A percentile compares a stretch with the other conserved stretches of the same genome.
These are phyloP conservation scores for Epinephelus cyanopodus DNA, from an alignment of 2,113 vertebrate species.

Conservation along the genomic window DNA sequence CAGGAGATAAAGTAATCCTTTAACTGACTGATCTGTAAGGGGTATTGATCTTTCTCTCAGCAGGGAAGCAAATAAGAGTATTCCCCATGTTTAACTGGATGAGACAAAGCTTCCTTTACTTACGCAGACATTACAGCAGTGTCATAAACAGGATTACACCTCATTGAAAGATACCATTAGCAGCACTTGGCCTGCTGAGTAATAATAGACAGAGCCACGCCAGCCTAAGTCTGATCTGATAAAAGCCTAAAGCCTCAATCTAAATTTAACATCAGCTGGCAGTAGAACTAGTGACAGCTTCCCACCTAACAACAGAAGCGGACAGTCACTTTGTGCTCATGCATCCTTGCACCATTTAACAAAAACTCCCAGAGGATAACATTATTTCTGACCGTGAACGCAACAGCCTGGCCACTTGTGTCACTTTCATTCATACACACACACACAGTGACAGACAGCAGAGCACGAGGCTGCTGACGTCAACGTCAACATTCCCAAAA, in stretches of 20 bases:
- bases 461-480: conserved; percentile 49
- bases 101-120: background rate
- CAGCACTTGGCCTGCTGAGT: background rate
- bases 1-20: too few relatives aligned
- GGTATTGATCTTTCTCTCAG: background rate
- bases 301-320: background rate
- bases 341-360: background rate
- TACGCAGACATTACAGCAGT: background rate
- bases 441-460: background rate
- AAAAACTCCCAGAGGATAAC: background rate
- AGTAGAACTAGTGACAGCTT: background rate
- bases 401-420: background rate
- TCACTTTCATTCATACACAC: background rate
- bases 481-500: conserved; percentile 41
- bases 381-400: background rate
- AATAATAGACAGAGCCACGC: conserved; percentile 48
- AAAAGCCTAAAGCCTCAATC: conserved; percentile 50
- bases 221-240: conserved; percentile 43
- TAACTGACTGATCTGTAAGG: too few relatives aligned
- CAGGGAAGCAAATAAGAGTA: background rate
- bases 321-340: background rate
- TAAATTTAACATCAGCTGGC: conserved; percentile 53
- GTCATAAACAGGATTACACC: conserved; percentile 10
- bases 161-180: background rate
- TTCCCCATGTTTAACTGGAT: background rate